phyloP scores from a whole-genome alignment of 2,797 vertebrate species.

The Chromobotia macracanthus region DNA sequence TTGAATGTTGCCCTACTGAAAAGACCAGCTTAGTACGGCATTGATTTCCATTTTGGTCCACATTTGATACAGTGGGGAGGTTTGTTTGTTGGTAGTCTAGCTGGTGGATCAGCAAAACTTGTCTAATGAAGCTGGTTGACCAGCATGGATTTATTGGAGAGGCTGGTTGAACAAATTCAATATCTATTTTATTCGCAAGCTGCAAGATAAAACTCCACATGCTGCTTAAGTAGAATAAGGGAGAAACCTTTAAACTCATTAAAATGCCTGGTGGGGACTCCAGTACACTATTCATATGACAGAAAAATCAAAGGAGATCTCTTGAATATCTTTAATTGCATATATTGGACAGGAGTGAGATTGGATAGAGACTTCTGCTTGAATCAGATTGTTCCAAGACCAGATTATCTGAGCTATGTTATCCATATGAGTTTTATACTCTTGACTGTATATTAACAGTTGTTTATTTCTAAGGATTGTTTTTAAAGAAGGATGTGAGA shows the following conservation, averaged over 20 bases:
- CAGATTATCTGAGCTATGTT: too few relatives aligned
- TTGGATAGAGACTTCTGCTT: slow-evolving; percentile 1
- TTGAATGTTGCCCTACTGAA: background rate
- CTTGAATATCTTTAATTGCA: background rate
- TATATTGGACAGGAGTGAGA: background rate
- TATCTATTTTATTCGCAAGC: background rate
- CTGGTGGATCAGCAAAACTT: background rate
- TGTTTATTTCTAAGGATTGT: background rate
- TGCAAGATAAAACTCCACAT: background rate
- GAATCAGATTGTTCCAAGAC: too few relatives aligned
- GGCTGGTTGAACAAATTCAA: background rate
- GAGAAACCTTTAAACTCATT: background rate
- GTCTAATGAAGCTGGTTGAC: background rate
- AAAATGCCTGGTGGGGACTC: slow-evolving; percentile 32
- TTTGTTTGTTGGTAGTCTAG: background rate
- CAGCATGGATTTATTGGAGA: background rate
- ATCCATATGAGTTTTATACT: too few relatives aligned
- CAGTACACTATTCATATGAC: slow-evolving; percentile 8
- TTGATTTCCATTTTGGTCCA: background rate
- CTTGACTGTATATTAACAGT: background rate
- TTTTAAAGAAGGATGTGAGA: too few relatives aligned
- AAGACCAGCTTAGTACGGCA: background rate
- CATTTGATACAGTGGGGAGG: background rate
- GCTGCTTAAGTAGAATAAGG: background rate
- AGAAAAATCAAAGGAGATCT: background rate